Evolutionary conservation across 2,797 vertebrate genomes (phyloP).

Genomic region (Lithobates pipiens): DNA sequence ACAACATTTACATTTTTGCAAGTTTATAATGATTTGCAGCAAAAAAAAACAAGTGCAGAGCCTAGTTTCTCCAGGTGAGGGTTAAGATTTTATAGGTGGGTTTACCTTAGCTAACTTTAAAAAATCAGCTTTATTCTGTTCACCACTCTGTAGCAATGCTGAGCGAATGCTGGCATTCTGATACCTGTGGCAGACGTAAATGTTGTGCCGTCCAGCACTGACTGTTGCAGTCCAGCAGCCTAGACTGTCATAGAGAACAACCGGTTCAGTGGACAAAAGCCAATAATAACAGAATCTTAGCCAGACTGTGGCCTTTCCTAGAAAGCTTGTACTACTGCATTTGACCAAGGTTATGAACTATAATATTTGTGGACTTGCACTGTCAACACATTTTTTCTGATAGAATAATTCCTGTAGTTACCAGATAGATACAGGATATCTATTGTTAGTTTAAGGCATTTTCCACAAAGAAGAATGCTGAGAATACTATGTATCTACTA

Average conservation of each 20-base stretch:
- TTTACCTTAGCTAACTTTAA: background rate
- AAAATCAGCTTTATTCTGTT: background rate
- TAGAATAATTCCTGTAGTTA: background rate
- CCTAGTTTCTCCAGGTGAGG: no score
- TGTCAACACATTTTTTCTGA: conserved; percentile 23
- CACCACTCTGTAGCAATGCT: background rate
- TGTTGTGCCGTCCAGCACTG: conserved; percentile 10
- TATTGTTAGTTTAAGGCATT: background rate
- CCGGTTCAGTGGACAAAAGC: conserved; percentile 35
- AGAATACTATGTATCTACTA: no score
- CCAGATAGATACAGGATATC: background rate
- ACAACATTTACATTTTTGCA: no score
- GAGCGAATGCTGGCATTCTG: background rate
- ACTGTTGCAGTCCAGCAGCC: conserved; percentile 7
- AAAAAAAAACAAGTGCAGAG: no score
- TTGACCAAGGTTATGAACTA: conserved; percentile 46
- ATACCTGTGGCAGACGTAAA: background rate
- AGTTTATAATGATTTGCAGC: no score
- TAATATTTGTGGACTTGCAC: conserved; percentile 47
- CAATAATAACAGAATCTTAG: conserved; percentile 29
- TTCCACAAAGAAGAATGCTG: background rate
- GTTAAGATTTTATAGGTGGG: no score
- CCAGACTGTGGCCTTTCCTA: conserved; percentile 42
- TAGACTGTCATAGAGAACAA: conserved; percentile 35
- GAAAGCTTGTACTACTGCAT: conserved; percentile 45